Conservation (phyloP, 2,113 vertebrate genomes). For the Aegotheles bennettii region DNA sequence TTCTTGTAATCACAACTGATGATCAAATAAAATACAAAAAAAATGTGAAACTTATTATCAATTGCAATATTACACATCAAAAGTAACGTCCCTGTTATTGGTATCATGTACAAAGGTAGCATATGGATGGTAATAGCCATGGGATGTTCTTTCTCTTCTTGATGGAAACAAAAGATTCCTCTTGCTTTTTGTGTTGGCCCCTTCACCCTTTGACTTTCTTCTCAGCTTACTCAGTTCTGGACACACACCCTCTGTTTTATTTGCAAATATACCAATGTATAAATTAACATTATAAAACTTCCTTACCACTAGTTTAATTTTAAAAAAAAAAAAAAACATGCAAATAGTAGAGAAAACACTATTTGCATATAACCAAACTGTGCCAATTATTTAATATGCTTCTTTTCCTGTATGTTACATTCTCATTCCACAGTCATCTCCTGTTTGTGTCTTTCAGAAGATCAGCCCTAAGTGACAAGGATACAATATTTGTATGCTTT, state of each 20-base stretch:
- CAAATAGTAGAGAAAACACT: background rate
- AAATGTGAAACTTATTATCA: background rate
- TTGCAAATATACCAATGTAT: background rate
- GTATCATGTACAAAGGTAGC: background rate
- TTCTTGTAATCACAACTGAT: background rate
- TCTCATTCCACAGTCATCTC: background rate
- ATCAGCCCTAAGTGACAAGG: background rate
- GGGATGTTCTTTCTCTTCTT: background rate
- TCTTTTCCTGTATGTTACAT: background rate
- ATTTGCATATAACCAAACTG: background rate
- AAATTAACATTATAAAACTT: background rate
- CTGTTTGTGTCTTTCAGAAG: background rate
- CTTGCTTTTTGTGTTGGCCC: background rate
- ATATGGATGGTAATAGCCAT: background rate
- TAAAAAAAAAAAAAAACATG: too few species aligned
- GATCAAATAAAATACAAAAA: background rate
- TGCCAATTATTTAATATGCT: background rate
- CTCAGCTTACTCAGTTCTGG: background rate
- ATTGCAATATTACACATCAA: background rate
- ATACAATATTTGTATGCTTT: background rate
- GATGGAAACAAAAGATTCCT: background rate
- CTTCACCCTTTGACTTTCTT: background rate
- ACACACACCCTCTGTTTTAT: background rate
- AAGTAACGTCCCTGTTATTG: background rate
- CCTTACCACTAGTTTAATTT: background rate